These are phyloP conservation scores for Cyphomyrmex costatus DNA, from an alignment of 1,140 invertebrate genomes.

Conservation along the genomic window DNA sequence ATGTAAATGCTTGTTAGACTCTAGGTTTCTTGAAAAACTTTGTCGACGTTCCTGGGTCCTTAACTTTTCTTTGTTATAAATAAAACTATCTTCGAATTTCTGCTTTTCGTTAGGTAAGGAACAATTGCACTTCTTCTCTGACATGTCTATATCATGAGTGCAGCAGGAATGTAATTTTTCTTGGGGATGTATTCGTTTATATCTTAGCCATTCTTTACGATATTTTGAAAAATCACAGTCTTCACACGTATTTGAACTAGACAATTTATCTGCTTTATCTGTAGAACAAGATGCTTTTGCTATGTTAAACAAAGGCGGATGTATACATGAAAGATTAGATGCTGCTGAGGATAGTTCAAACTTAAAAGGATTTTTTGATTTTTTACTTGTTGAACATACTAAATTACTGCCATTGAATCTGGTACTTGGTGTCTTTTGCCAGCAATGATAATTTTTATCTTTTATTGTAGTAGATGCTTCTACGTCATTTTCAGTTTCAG, in stretches of 20 bases:
- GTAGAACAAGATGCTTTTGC: constrained; percentile 31
- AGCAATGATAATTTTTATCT: constrained; percentile 49
- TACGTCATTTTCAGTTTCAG: constrained; percentile 71
- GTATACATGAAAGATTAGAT: constrained; percentile 64
- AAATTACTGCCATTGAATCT: constrained; percentile 67
- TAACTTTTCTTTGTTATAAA: constrained; percentile 59
- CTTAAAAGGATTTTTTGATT: constrained; percentile 65
- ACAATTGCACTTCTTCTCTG: constrained; percentile 63
- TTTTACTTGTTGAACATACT: constrained; percentile 78
- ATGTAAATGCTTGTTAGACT: constrained; percentile 52
- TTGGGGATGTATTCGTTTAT: constrained; percentile 53
- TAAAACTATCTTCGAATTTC: constrained; percentile 48
- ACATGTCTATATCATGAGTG: constrained; percentile 28
- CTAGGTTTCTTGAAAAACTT: constrained; percentile 27
- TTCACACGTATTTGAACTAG: constrained; percentile 13
- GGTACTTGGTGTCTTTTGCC: constrained; percentile 73
- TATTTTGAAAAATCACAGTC: constrained; percentile 48
- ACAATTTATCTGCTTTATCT: constrained; percentile 16
- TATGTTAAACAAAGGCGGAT: constrained; percentile 50
- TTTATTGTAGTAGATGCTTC: constrained; percentile 63
- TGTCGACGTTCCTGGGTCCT: constrained; percentile 27
- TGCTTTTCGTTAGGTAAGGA: constrained; percentile 48
- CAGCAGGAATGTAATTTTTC: constrained; percentile 75
- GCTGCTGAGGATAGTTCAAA: constrained; percentile 45
- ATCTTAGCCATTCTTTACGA: constrained; percentile 54